Base-by-base conservation (phyloP, 2,888 invertebrate species). In the Diaprepes abbreviatus region DNA sequence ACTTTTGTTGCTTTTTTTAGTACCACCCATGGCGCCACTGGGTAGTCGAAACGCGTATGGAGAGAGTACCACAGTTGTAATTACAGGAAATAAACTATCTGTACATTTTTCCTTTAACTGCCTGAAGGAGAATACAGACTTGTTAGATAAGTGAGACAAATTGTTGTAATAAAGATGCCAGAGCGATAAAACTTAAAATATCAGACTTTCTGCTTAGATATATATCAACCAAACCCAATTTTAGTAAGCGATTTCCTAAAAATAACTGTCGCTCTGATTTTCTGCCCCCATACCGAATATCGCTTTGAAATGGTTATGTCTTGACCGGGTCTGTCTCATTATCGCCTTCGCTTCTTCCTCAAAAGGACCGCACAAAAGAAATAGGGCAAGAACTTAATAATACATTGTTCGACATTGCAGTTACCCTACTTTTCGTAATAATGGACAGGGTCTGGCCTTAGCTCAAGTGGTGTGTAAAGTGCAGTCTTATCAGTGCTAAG, bases 331-430 rank as follows among this genome's bases (percentile, higher is more conserved):
- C 19, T 45, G 55, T n/a, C 33, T 55, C n/a, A 36, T 45, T 54
- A 40, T 45, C 52, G 40, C 33, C 36, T 19, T 36, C 31, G 17
- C 12, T 16, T 45, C 24, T 21, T 36, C 40, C n/a, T 16, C 55
- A n/a, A 40, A 62, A 48, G 38, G 35, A 40, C 38, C 35, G 48
- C 19, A 62, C 48, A 67, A 67, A 62, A 67, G 55, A 67, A 67
- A 60, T 48, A 28, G 67, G 48, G 33, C 62, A 67, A 62, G 67
- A 67, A 62, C 67, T 67, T 62, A 67, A 67, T 55, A 67, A 62
- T 43, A 45, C 17, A 28, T 19, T 43, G 43, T 43, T 62, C 28
- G 16, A 50, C 38, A 43, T 9, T 60, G 43, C 31, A 66, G 38
- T 66, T 52, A 31, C 40, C 59, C 38, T 31, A 21, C 16, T 59